phyloP scores from a whole-genome alignment of 2,113 vertebrate genomes.

The Illadopsis cleaveri region DNA sequence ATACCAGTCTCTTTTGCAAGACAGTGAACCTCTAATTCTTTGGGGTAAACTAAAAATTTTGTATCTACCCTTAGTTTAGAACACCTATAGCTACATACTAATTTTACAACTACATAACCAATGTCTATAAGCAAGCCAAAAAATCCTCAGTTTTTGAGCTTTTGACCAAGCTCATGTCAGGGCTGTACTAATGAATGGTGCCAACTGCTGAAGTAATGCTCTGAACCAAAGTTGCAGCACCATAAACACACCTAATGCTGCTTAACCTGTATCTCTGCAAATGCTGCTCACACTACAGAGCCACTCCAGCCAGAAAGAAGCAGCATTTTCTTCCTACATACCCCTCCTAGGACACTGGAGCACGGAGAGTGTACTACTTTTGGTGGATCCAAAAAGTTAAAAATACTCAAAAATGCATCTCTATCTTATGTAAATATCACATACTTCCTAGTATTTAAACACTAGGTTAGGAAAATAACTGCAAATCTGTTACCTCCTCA shows the following conservation, averaged over 20 bases:
- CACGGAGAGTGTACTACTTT: accelerated
- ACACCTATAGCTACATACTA: accelerated
- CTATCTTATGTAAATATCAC: accelerated
- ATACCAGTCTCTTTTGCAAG: background rate
- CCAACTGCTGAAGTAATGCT: accelerated
- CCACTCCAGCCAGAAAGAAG: background rate
- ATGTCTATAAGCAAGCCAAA: background rate
- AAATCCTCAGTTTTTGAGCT: background rate
- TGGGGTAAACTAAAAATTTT: accelerated
- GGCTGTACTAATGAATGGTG: accelerated
- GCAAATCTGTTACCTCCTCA: background rate
- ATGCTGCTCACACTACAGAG: accelerated
- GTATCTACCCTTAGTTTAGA: background rate
- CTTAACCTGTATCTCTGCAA: accelerated
- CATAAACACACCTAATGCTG: accelerated
- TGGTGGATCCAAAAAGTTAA: background rate
- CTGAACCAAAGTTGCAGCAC: accelerated
- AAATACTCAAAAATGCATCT: background rate
- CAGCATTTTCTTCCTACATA: accelerated
- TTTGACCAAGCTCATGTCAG: background rate
- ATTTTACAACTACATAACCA: background rate
- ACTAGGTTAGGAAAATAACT: background rate
- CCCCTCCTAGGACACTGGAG: accelerated
- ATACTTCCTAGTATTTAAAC: background rate
- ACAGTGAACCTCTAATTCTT: background rate